These are phyloP conservation scores for Ophioderma brevispina DNA, from an alignment of 35 echinoderm and acorn worm genomes.

Conservation along the genomic window DNA sequence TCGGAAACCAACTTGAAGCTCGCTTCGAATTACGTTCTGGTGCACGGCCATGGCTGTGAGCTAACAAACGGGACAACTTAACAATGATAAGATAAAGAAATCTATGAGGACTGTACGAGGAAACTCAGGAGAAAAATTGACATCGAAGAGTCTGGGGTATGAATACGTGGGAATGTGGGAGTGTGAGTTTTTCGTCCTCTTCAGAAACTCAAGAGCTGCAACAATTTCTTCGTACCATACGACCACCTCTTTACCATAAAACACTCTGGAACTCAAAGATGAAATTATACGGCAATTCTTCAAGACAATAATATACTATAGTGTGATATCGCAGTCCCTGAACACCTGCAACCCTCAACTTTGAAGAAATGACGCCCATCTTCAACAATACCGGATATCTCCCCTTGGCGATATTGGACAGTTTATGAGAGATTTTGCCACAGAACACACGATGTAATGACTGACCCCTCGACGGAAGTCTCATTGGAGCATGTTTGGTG, in stretches of 20 bases:
- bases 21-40: constrained; percentile 33
- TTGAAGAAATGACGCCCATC: constrained; percentile 32
- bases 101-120: background rate
- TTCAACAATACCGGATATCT: constrained; percentile 24
- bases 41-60: constrained; percentile 32
- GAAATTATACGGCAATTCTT: background rate
- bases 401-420: background rate
- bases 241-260: background rate
- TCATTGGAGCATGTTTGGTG: constrained; percentile 28
- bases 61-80: constrained; percentile 3
- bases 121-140: background rate
- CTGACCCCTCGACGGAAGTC: background rate
- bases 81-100: constrained; percentile 16
- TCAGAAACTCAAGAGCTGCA: background rate
- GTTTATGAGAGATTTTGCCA: background rate
- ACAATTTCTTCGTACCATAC: background rate
- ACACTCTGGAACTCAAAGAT: background rate
- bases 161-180: constrained; percentile 10
- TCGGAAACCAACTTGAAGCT: background rate
- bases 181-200: background rate
- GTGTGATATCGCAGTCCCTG: constrained; percentile 33
- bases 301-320: constrained; percentile 16
- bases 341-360: background rate
- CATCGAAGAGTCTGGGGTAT: background rate
- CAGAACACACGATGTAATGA: background rate